phyloP scores from a whole-genome alignment of 1,140 invertebrate species.

The Phocides pigmalion region DNA sequence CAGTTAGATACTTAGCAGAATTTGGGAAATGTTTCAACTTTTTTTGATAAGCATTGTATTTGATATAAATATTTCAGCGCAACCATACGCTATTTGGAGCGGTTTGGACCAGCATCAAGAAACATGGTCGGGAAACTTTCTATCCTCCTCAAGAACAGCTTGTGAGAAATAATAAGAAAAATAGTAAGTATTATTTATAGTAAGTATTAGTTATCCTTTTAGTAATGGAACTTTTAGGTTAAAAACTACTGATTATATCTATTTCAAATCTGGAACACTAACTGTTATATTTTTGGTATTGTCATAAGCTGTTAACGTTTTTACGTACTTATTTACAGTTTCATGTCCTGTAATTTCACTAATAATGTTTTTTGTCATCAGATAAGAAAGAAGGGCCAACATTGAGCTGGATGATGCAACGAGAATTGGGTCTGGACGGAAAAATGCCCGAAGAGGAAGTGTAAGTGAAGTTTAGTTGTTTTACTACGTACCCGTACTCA shows the following conservation, averaged over 20 bases:
- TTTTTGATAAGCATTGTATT: no score
- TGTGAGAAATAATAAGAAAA: constrained; percentile 7
- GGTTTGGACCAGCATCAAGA: constrained; percentile 74
- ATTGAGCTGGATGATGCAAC: constrained; percentile 69
- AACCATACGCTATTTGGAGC: constrained; percentile 74
- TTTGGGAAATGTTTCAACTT: no score
- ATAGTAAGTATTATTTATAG: no score
- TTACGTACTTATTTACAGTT: neutral
- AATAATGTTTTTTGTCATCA: constrained; percentile 17
- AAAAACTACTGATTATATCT: no score
- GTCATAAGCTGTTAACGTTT: neutral
- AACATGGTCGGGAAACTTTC: constrained; percentile 62
- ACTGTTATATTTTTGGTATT: no score
- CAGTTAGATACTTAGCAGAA: no score
- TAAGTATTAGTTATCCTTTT: no score
- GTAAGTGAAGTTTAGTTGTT: no score
- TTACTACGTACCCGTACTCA: no score
- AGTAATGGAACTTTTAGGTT: no score
- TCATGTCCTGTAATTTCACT: no score
- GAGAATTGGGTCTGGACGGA: constrained; percentile 72
- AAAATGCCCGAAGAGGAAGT: constrained; percentile 67
- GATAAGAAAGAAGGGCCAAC: constrained; percentile 51
- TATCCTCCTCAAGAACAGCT: constrained; percentile 52
- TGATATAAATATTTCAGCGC: constrained; percentile 65
- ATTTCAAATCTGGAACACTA: no score